phyloP scores from a whole-genome alignment of 2,797 vertebrate species.

The Megaceryle alcyon region DNA sequence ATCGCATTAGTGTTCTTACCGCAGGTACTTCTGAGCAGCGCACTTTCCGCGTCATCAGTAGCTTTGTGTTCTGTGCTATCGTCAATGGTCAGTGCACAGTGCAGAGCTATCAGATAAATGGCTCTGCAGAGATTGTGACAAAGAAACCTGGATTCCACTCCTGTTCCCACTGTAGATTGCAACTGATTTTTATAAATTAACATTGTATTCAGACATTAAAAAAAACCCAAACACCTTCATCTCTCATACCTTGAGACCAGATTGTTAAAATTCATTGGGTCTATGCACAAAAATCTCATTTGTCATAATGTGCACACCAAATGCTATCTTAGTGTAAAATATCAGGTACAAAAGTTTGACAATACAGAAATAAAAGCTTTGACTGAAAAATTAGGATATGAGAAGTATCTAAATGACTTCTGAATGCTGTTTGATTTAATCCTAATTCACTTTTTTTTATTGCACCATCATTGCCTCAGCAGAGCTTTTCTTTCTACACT shows the following conservation, averaged over 20 bases:
- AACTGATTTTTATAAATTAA: background rate
- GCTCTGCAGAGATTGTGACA: background rate
- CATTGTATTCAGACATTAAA: background rate
- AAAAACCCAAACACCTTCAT: background rate
- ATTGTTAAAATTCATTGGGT: background rate
- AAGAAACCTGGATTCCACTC: background rate
- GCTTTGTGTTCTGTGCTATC: background rate
- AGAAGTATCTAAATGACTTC: background rate
- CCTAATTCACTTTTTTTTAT: background rate
- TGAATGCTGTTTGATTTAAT: background rate
- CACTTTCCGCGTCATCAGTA: fast-evolving
- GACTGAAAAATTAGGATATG: background rate
- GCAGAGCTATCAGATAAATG: background rate
- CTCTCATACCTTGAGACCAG: background rate
- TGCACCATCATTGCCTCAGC: background rate
- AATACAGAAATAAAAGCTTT: background rate
- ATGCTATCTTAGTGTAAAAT: background rate
- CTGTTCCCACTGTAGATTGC: background rate
- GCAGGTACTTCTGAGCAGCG: background rate
- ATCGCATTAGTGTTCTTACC: background rate
- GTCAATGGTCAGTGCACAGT: background rate
- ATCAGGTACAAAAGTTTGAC: background rate
- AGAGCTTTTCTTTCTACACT: background rate
- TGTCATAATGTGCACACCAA: background rate
- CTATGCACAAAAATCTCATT: background rate